These are phyloP conservation scores for Barnardius zonarius DNA, from an alignment of 2,113 vertebrate species.

Conservation along the genomic window DNA sequence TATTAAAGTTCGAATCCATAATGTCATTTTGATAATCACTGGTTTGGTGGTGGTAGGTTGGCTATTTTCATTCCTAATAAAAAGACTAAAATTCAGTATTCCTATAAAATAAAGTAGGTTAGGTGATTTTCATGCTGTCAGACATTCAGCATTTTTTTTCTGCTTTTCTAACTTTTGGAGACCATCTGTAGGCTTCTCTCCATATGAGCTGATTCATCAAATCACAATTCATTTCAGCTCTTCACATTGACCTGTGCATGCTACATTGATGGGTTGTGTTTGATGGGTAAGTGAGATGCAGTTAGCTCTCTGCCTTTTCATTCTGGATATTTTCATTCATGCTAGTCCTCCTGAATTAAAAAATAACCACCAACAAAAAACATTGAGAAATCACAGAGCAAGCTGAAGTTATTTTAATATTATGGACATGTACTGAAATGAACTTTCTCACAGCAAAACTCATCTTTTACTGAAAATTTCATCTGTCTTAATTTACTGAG, in stretches of 20 bases:
- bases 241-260: neutral
- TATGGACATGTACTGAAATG: neutral
- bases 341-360: neutral
- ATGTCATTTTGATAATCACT: neutral
- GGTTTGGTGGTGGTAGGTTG: neutral
- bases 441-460: neutral
- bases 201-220: neutral
- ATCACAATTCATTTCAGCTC: neutral
- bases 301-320: neutral
- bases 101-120: neutral
- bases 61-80: neutral
- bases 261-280: neutral
- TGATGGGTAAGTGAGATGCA: neutral
- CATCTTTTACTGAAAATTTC: neutral
- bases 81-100: neutral
- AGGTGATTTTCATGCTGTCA: neutral
- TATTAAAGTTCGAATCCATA: neutral
- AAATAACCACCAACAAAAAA: neutral
- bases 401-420: neutral
- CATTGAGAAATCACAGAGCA: neutral
- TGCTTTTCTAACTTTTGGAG: neutral
- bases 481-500: neutral
- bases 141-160: neutral
- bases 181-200: neutral
- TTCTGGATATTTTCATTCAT: neutral